phyloP scores from a whole-genome alignment of 2,113 vertebrate genomes.

The Callocephalon fimbriatum region DNA sequence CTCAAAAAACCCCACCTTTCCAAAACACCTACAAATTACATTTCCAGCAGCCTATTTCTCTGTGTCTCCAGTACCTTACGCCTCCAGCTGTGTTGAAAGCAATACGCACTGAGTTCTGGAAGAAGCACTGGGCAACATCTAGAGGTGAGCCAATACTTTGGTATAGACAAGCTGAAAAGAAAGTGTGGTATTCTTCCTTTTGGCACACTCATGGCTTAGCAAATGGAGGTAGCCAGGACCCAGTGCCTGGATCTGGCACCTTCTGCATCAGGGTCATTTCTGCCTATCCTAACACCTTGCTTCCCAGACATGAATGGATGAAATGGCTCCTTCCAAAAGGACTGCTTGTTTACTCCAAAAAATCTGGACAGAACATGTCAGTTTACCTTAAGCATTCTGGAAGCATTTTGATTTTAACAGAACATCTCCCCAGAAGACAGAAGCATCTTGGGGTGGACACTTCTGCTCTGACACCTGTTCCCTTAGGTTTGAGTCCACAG shows the following conservation, averaged over 20 bases:
- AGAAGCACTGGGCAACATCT: background rate
- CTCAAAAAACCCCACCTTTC: accelerated
- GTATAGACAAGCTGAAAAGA: background rate
- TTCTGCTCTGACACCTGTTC: background rate
- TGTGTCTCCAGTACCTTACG: accelerated
- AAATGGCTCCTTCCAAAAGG: background rate
- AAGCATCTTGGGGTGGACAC: accelerated
- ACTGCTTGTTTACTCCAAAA: background rate
- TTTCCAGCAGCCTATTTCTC: background rate
- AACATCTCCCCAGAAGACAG: background rate
- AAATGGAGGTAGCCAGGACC: background rate
- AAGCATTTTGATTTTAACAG: background rate
- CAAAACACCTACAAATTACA: background rate
- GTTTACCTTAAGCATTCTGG: background rate
- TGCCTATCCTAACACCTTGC: background rate
- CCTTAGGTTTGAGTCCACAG: background rate
- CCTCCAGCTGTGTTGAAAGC: background rate
- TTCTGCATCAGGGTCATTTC: background rate
- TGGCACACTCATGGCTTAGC: background rate
- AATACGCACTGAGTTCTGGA: accelerated
- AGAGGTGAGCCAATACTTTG: background rate
- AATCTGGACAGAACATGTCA: background rate
- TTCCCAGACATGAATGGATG: accelerated
- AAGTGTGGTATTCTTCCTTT: background rate
- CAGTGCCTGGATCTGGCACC: background rate